These are phyloP conservation scores for Petrosia ficiformis DNA, from an alignment of 37 sponge, comb jelly and placozoan genomes.

Conservation along the genomic window DNA sequence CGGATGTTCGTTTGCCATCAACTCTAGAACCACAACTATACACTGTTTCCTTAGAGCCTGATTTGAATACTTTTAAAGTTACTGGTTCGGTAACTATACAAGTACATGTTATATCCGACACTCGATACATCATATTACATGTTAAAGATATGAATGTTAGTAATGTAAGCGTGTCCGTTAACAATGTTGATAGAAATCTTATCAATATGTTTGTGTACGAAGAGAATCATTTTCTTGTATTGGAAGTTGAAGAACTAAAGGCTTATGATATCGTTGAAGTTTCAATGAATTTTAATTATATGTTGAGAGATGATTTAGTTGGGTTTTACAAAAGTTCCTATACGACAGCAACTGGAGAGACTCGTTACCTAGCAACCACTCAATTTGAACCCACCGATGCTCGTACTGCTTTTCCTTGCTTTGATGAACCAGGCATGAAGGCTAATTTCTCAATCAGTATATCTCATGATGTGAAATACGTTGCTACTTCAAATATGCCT, in stretches of 20 bases:
- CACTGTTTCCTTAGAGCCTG: constrained; percentile 40
- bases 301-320: constrained; percentile 44
- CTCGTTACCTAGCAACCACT: constrained; percentile 71
- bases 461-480: constrained; percentile 38
- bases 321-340: constrained; percentile 89
- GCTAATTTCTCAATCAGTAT: constrained; percentile 86
- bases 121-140: constrained; percentile 53
- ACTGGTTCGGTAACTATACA: constrained; percentile 41
- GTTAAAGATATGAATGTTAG: constrained; percentile 60
- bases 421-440: constrained; percentile 95
- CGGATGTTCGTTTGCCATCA: constrained; percentile 61
- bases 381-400: constrained; percentile 97
- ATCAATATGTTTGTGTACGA: not conserved
- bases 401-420: constrained; percentile 95
- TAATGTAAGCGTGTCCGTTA: not conserved
- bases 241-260: constrained; percentile 1
- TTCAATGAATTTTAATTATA: constrained; percentile 57
- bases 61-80: constrained; percentile 48
- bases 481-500: constrained; percentile 87
- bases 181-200: not conserved
- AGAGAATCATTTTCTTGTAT: constrained; percentile 65
- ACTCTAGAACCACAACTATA: constrained; percentile 53
- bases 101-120: constrained; percentile 16
- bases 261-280: constrained; percentile 4
- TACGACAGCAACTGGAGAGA: constrained; percentile 22